A percentile compares a stretch with the other conserved stretches of the same genome.
Conservation (phyloP, 2,113 vertebrate species). For the Ceyx cyanopectus region DNA sequence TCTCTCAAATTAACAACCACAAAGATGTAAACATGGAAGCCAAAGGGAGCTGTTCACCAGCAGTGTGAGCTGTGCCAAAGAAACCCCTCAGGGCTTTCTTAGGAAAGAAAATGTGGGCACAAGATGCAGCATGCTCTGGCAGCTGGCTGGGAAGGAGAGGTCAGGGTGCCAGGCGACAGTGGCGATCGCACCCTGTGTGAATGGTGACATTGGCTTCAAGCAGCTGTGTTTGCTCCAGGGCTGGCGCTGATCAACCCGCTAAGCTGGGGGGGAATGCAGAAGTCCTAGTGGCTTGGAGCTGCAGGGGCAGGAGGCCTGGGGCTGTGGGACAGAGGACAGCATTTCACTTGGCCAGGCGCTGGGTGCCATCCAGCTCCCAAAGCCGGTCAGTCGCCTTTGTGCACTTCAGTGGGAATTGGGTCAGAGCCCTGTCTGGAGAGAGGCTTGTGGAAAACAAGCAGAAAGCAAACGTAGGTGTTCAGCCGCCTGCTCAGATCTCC, state of each 20-base stretch:
- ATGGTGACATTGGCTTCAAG: not conserved
- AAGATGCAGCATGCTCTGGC: slow-evolving; percentile 4
- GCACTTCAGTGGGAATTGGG: slow-evolving; percentile 8
- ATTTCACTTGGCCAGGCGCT: not conserved
- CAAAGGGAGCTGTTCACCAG: slow-evolving; percentile 58
- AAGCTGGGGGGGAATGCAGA: slow-evolving; percentile 30
- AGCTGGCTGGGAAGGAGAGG: slow-evolving; percentile 2
- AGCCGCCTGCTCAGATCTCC: not conserved
- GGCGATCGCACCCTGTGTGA: not conserved
- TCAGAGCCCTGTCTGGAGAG: slow-evolving; percentile 13
- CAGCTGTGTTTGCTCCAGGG: not conserved
- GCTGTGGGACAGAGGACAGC: not conserved
- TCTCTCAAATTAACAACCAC: slow-evolving; percentile 74
- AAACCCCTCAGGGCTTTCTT: slow-evolving; percentile 36
- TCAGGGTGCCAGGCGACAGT: not conserved
- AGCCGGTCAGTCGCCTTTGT: not conserved
- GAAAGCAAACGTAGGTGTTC: not conserved
- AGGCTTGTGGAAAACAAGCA: slow-evolving; percentile 7
- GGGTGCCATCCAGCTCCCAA: slow-evolving; percentile 17
- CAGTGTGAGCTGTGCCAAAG: not conserved
- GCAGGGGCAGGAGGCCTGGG: slow-evolving; percentile 1
- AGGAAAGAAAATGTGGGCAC: slow-evolving; percentile 59
- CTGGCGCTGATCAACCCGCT: not conserved
- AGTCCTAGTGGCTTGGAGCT: slow-evolving; percentile 3
- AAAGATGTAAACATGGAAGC: slow-evolving; percentile 72